Evolutionary conservation across 2,797 vertebrate genomes (phyloP).

Genomic region (Tapirus indicus): DNA sequence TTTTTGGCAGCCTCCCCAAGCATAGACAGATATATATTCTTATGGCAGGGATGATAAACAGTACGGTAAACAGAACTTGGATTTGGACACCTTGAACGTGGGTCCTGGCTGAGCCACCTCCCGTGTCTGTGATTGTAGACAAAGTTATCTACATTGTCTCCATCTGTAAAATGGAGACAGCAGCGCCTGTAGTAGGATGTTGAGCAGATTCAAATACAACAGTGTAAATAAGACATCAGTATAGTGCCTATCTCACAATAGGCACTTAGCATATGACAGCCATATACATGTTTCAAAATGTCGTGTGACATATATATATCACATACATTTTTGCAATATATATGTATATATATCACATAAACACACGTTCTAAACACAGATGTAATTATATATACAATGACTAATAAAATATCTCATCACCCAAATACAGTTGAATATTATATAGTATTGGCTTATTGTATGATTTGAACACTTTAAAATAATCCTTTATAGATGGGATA

Average conservation of each 20-base stretch:
- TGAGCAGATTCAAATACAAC: background rate
- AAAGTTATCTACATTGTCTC: background rate
- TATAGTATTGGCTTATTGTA: background rate
- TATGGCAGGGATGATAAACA: background rate
- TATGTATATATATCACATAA: background rate
- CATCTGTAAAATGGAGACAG: background rate
- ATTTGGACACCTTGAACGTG: background rate
- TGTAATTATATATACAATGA: background rate
- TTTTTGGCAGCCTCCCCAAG: background rate
- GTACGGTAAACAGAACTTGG: background rate
- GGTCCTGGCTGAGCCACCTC: background rate
- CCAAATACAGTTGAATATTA: background rate
- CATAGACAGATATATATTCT: background rate
- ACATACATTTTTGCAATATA: background rate
- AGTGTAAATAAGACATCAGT: background rate
- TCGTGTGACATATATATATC: background rate
- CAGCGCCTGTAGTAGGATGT: background rate
- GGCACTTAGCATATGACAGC: background rate
- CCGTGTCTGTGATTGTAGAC: background rate
- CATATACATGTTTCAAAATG: constrained; percentile 15
- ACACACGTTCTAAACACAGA: background rate
- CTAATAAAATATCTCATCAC: background rate
- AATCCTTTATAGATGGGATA: background rate
- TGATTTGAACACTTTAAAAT: background rate
- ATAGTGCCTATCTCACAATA: background rate